These are phyloP conservation scores for Choristoneura rosaceana DNA, from an alignment of 2,888 invertebrate genomes.

Conservation along the genomic window DNA sequence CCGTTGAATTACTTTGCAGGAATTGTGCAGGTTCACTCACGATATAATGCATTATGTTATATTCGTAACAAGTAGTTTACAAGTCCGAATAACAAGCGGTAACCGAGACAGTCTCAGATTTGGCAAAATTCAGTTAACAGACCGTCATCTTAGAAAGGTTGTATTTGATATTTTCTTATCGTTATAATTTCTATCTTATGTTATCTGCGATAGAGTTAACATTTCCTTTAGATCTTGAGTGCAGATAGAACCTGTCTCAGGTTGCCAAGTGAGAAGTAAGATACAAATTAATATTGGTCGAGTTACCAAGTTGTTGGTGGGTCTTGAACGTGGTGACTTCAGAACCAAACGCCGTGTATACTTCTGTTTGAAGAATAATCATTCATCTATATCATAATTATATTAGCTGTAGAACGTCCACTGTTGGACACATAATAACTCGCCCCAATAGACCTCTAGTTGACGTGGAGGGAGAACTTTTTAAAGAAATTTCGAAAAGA, in stretches of 20 bases:
- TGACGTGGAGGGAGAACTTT: no score
- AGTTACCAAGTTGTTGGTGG: background rate
- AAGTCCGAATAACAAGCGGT: background rate
- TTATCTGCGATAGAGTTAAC: background rate
- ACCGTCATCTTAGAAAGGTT: background rate
- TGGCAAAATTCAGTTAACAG: background rate
- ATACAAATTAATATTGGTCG: slow-evolving; percentile 3
- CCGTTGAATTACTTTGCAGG: no score
- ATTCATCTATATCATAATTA: no score
- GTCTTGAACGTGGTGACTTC: background rate
- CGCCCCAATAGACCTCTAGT: no score
- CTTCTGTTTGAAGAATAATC: no score
- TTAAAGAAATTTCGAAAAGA: no score
- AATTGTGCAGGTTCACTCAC: no score
- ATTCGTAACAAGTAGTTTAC: background rate
- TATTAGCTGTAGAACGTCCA: no score
- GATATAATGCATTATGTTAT: no score
- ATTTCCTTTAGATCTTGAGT: background rate
- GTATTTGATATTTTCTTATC: background rate
- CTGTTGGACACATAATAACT: no score
- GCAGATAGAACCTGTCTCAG: background rate
- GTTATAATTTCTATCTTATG: background rate
- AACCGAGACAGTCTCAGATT: background rate
- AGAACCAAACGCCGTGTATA: no score
- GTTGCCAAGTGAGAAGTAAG: background rate